Conservation (phyloP, 2,888 invertebrate species). For the Tenthredo scrophulariae region DNA sequence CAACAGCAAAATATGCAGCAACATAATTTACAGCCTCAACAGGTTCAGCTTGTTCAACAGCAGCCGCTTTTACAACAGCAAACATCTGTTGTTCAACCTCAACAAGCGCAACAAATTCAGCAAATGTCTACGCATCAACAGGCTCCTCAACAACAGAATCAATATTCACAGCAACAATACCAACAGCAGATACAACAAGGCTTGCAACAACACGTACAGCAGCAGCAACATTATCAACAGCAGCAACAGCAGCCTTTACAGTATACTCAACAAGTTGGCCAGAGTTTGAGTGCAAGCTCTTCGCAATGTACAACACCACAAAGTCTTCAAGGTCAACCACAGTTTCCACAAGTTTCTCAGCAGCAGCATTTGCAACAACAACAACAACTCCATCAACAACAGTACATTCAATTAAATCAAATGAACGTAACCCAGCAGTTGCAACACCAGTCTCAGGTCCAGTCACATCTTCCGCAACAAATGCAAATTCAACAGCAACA, state of each 20-base stretch:
- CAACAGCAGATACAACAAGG: constrained; percentile 66
- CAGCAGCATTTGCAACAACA: constrained; percentile 77
- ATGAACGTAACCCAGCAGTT: constrained; percentile 80
- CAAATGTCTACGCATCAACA: constrained; percentile 79
- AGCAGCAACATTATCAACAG: constrained; percentile 73
- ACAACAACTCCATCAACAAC: constrained; percentile 80
- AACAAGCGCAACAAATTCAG: constrained; percentile 75
- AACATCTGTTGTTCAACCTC: constrained; percentile 71
- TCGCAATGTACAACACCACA: constrained; percentile 76
- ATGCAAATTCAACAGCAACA: constrained; percentile 73
- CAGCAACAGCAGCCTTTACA: constrained; percentile 72
- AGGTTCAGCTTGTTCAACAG: constrained; percentile 77
- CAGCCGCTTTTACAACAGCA: constrained; percentile 79
- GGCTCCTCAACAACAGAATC: constrained; percentile 79
- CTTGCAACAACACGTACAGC: constrained; percentile 66
- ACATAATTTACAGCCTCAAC: constrained; percentile 74
- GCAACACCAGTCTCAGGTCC: constrained; percentile 77
- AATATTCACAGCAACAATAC: constrained; percentile 80
- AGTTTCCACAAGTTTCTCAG: constrained; percentile 72
- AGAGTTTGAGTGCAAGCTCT: constrained; percentile 69
- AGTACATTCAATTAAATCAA: constrained; percentile 80
- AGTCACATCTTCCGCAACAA: constrained; percentile 69
- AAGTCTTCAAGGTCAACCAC: constrained; percentile 74
- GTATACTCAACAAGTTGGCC: constrained; percentile 69
- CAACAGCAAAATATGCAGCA: constrained; percentile 80